These are phyloP conservation scores for Hippoglossus stenolepis DNA, from an alignment of 2,113 vertebrate genomes.

Conservation along the genomic window DNA sequence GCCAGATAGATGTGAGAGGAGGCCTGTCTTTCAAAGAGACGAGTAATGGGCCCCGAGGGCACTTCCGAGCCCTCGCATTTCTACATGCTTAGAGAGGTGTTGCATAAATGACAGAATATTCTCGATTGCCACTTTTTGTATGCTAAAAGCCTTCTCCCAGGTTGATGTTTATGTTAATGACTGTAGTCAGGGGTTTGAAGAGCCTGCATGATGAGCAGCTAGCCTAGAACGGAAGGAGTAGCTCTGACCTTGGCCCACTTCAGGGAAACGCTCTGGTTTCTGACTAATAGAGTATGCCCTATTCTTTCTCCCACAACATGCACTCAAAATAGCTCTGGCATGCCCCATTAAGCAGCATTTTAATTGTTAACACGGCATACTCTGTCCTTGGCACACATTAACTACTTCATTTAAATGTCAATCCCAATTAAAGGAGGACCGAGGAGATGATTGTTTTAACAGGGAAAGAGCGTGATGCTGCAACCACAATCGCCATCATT, in stretches of 20 bases:
- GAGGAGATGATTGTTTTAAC: slow-evolving; percentile 44
- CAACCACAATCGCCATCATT: background rate
- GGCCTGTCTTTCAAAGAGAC: slow-evolving; percentile 39
- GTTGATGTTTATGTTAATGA: slow-evolving; percentile 74
- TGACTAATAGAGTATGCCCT: slow-evolving; percentile 73
- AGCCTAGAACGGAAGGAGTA: slow-evolving; percentile 65
- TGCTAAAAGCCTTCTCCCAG: slow-evolving; percentile 70
- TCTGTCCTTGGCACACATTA: slow-evolving; percentile 81
- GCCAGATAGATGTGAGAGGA: slow-evolving; percentile 32
- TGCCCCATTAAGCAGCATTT: slow-evolving; percentile 81
- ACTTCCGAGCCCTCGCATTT: slow-evolving; percentile 46
- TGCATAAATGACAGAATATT: slow-evolving; percentile 60
- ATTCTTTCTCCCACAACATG: slow-evolving; percentile 73
- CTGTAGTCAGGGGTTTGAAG: slow-evolving; percentile 61
- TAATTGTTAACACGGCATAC: slow-evolving; percentile 79
- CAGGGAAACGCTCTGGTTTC: slow-evolving; percentile 69
- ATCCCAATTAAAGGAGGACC: slow-evolving; percentile 71
- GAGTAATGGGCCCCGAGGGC: slow-evolving; percentile 46
- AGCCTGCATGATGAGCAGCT: slow-evolving; percentile 52
- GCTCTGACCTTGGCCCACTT: slow-evolving; percentile 81
- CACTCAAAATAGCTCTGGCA: slow-evolving; percentile 79
- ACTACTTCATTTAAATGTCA: slow-evolving; percentile 80
- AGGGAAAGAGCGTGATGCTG: slow-evolving; percentile 6
- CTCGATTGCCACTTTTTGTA: slow-evolving; percentile 58
- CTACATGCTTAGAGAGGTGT: slow-evolving; percentile 52